Conservation (phyloP, 2,797 vertebrate species). For the Labroides dimidiatus region DNA sequence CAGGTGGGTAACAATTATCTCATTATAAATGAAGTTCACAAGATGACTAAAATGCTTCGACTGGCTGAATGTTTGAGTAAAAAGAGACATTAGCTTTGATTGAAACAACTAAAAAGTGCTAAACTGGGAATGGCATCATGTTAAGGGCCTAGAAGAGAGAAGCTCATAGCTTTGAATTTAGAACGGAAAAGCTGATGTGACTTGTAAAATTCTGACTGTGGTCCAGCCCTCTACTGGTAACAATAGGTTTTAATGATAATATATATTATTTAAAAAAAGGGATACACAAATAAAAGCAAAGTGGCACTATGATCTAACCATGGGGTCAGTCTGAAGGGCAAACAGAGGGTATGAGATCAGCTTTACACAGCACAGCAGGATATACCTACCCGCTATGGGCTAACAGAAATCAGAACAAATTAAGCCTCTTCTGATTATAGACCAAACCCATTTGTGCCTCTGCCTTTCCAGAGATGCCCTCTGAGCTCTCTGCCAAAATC, state of each 20-base stretch:
- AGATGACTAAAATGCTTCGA: too few species aligned
- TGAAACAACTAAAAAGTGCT: too few species aligned
- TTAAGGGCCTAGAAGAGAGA: too few species aligned
- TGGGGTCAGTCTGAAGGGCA: slow-evolving; percentile 49
- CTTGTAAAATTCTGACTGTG: neutral
- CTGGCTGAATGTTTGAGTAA: too few species aligned
- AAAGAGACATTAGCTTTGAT: too few species aligned
- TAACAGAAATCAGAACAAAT: slow-evolving; percentile 5
- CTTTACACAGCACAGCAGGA: slow-evolving; percentile 1
- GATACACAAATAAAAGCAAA: neutral
- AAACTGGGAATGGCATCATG: too few species aligned
- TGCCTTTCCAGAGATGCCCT: slow-evolving; percentile 33
- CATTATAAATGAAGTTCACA: too few species aligned
- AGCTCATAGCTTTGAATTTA: neutral
- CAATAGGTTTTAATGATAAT: neutral
- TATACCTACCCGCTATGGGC: neutral
- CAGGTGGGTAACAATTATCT: too few species aligned
- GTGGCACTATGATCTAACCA: neutral
- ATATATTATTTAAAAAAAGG: neutral
- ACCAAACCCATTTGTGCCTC: slow-evolving; percentile 11
- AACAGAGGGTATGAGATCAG: slow-evolving; percentile 3
- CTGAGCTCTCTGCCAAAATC: slow-evolving; percentile 29
- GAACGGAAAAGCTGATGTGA: neutral
- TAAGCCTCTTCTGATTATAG: slow-evolving; percentile 4
- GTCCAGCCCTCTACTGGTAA: neutral